Conservation (phyloP, 2,888 invertebrate species). For the Philhelius pedissequus region DNA sequence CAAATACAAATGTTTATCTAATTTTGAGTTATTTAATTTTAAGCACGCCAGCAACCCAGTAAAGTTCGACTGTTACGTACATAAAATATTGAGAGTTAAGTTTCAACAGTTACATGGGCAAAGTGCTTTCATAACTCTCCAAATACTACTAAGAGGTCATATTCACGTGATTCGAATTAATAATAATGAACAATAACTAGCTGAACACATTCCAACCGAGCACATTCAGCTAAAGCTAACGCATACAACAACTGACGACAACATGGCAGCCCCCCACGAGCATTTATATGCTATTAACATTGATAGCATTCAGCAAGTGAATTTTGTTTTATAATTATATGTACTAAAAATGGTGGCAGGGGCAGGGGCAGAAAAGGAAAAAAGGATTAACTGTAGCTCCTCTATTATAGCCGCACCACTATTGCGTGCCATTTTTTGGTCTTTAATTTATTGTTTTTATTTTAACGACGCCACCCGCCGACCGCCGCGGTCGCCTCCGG, state of each 20-base stretch:
- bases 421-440: background rate
- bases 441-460: slow-evolving; percentile 9
- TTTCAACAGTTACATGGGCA: background rate
- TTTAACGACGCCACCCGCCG: background rate
- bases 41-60: too few species aligned
- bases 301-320: slow-evolving; percentile 16
- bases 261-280: background rate
- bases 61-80: background rate
- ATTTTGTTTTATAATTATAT: slow-evolving; percentile 42
- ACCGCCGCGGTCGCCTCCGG: background rate
- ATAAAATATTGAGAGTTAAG: background rate
- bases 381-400: background rate
- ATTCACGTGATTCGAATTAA: slow-evolving; percentile 44
- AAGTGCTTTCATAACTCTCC: slow-evolving; percentile 19
- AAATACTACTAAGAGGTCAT: slow-evolving; percentile 9
- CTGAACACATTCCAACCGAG: background rate
- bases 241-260: background rate
- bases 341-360: too few species aligned
- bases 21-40: too few species aligned
- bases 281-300: background rate
- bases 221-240: slow-evolving; percentile 25
- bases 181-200: slow-evolving; percentile 15
- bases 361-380: background rate
- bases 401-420: background rate
- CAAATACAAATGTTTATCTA: too few species aligned